Evolutionary conservation across 2,113 vertebrate genomes (phyloP).

Genomic region (Notarius quadriscutis): DNA sequence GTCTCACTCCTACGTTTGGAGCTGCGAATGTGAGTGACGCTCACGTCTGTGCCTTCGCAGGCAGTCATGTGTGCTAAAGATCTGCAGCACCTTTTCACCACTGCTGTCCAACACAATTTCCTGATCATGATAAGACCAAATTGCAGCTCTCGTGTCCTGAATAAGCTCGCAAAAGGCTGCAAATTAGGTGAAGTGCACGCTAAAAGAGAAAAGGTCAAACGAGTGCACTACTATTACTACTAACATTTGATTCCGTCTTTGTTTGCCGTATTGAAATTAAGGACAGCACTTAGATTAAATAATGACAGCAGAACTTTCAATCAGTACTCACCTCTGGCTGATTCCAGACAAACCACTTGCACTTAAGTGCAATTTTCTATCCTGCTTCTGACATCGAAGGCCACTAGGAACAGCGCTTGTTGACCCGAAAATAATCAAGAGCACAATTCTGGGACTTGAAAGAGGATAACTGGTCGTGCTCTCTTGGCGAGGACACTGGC

Average conservation of each 20-base stretch:
- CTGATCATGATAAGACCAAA: conserved; percentile 9
- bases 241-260: not conserved
- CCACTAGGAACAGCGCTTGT: not conserved
- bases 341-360: not conserved
- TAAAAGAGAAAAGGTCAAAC: not conserved
- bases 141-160: not conserved
- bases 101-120: conserved; percentile 23
- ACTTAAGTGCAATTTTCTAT: conserved; percentile 8
- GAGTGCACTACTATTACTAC: not conserved
- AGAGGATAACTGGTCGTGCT: not conserved
- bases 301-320: not conserved
- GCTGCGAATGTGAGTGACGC: conserved; percentile 7
- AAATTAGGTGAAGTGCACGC: not conserved
- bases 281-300: not conserved
- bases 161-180: not conserved
- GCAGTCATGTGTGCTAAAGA: not conserved
- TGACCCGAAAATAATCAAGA: conserved; percentile 27
- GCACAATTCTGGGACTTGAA: not conserved
- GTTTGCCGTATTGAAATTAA: not conserved
- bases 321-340: conserved; percentile 1
- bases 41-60: not conserved
- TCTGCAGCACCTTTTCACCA: conserved; percentile 20
- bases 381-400: not conserved
- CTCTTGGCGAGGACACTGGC: not conserved
- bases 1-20: conserved; percentile 3